phyloP scores from a whole-genome alignment of 2,888 invertebrate genomes.

The Drosophila diplacantha region DNA sequence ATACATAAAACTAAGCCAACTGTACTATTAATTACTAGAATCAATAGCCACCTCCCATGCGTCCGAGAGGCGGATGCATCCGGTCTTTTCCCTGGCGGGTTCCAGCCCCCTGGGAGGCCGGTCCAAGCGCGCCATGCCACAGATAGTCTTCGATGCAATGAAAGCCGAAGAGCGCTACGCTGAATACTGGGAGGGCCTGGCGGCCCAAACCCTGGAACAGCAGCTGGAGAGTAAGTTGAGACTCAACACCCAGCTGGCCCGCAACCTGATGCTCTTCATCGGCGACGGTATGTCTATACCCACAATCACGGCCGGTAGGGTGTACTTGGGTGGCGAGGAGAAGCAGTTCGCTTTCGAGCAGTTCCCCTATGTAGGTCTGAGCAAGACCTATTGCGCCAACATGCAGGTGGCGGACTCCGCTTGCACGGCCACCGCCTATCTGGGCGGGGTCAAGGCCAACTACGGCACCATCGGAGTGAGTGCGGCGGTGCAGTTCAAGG shows the following conservation, averaged over 20 bases:
- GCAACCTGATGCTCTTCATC: slow-evolving; percentile 84
- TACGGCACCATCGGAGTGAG: slow-evolving; percentile 87
- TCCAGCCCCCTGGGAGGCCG: slow-evolving; percentile 25
- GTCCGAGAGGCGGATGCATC: slow-evolving; percentile 74
- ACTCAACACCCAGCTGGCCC: slow-evolving; percentile 77
- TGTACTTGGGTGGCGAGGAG: slow-evolving; percentile 88
- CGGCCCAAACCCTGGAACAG: slow-evolving; percentile 76
- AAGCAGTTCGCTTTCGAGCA: slow-evolving; percentile 85
- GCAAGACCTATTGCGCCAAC: slow-evolving; percentile 90
- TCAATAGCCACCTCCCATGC: slow-evolving; percentile 37
- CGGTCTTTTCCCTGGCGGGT: slow-evolving; percentile 45
- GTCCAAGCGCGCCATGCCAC: slow-evolving; percentile 73
- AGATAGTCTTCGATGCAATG: slow-evolving; percentile 66
- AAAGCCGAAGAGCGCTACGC: slow-evolving; percentile 69
- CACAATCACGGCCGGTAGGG: slow-evolving; percentile 88
- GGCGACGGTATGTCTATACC: slow-evolving; percentile 93
- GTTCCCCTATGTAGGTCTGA: slow-evolving; percentile 86
- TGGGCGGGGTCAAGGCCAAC: slow-evolving; percentile 88
- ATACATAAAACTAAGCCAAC: slow-evolving; percentile 18
- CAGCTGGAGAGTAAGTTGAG: slow-evolving; percentile 73
- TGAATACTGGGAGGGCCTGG: slow-evolving; percentile 79
- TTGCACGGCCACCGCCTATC: slow-evolving; percentile 89
- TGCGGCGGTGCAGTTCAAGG: slow-evolving; percentile 82
- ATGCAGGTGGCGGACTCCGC: slow-evolving; percentile 91
- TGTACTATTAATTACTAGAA: slow-evolving; percentile 22